Conservation (phyloP, 2,888 invertebrate genomes). For the Agrotis segetum region DNA sequence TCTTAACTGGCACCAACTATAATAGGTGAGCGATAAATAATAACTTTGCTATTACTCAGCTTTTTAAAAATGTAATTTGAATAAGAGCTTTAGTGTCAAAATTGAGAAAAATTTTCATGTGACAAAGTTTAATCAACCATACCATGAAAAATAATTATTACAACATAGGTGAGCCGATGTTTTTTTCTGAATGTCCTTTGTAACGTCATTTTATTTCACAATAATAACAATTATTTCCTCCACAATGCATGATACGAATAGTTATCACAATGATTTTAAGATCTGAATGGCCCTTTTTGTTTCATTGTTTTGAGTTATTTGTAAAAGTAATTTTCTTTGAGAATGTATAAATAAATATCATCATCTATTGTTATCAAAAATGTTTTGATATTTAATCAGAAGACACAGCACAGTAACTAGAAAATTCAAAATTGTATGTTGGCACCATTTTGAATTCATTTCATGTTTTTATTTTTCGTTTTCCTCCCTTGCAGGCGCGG, state of each 20-base stretch:
- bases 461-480: slow-evolving; percentile 31
- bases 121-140: too few species aligned
- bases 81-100: too few species aligned
- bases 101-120: too few species aligned
- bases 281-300: slow-evolving; percentile 29
- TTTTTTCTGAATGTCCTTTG: neutral
- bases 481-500: slow-evolving; percentile 31
- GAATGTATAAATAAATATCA: slow-evolving; percentile 1
- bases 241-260: slow-evolving; percentile 27
- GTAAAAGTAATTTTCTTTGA: slow-evolving; percentile 19
- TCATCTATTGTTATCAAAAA: slow-evolving; percentile 20
- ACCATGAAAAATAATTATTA: too few species aligned
- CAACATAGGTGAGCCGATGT: too few species aligned
- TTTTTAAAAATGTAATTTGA: too few species aligned
- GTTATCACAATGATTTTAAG: slow-evolving; percentile 18
- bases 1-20: too few species aligned
- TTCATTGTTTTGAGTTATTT: slow-evolving; percentile 28
- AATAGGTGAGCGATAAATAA: too few species aligned
- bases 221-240: slow-evolving; percentile 35
- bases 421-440: slow-evolving; percentile 5
- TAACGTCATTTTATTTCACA: slow-evolving; percentile 35
- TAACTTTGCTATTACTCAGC: too few species aligned
- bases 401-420: neutral
- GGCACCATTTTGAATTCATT: slow-evolving; percentile 20
- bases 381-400: neutral